Evolutionary conservation across 2,113 vertebrate species (phyloP).

Genomic region (Daubentonia madagascariensis): DNA sequence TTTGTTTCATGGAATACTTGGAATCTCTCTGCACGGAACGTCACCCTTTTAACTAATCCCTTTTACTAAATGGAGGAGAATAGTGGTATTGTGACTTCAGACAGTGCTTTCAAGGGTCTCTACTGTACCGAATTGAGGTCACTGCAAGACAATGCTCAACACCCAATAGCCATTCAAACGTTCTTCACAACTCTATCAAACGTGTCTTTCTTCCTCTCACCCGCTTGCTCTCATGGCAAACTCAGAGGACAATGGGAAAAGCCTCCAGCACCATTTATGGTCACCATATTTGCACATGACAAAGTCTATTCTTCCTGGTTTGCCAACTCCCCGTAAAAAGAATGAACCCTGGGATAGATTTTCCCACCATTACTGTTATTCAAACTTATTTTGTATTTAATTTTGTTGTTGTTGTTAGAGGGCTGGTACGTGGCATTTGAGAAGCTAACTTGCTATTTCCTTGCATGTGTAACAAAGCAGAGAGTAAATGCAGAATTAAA

Average conservation of each 20-base stretch:
- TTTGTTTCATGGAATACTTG: slow-evolving; percentile 94
- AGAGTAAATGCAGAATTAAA: slow-evolving; percentile 78
- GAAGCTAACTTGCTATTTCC: slow-evolving; percentile 77
- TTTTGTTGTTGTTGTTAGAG: slow-evolving; percentile 52
- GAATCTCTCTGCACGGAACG: slow-evolving; percentile 96
- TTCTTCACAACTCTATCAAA: slow-evolving; percentile 99
- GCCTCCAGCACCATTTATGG: slow-evolving; percentile 88
- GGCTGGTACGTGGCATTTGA: slow-evolving; percentile 66
- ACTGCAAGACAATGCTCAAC: slow-evolving; percentile 95
- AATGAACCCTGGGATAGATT: slow-evolving; percentile 81
- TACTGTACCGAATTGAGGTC: slow-evolving; percentile 99
- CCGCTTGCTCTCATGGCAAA: slow-evolving; percentile 93
- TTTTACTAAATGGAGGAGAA: slow-evolving; percentile 95
- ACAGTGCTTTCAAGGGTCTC: slow-evolving; percentile 96
- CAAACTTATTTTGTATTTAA: slow-evolving; percentile 79
- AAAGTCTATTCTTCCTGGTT: slow-evolving; percentile 87
- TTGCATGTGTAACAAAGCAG: slow-evolving; percentile 66
- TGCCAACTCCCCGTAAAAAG: slow-evolving; percentile 80
- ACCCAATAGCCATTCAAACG: slow-evolving; percentile 96
- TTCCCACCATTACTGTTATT: slow-evolving; percentile 87
- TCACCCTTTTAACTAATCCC: slow-evolving; percentile 96
- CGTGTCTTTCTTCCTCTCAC: slow-evolving; percentile 91
- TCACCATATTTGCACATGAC: slow-evolving; percentile 90
- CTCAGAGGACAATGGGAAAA: slow-evolving; percentile 92
- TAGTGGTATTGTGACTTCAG: slow-evolving; percentile 95